Base-by-base conservation (phyloP, 2,797 vertebrate genomes). In the Dallia pectoralis region DNA sequence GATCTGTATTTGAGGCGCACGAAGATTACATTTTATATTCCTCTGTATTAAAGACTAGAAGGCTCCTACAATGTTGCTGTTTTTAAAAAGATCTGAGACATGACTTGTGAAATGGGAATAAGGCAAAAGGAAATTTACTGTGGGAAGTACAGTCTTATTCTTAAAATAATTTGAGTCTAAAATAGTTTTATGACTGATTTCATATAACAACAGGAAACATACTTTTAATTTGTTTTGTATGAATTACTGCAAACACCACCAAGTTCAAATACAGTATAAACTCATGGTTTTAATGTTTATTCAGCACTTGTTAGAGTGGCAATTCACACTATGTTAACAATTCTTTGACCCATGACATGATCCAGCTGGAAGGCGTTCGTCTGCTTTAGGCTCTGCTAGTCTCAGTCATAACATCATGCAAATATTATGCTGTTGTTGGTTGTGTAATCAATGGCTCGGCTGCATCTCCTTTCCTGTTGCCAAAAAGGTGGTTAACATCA, bases 281-380 rank as follows among this genome's bases (percentile, higher is more conserved):
- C 51, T 27, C 67, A 53, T 40, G 16, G 22, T 5, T 73, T 19
- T 5, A 25, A 29, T 84, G 70, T 86, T 87, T 86, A 84, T 85
- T 85, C 81, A 84, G 78, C 76, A 79, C 73, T 84, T 75, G 71
- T 76, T 74, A 75, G 66, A 66, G 73, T 85, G 73, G 72, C 36
- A 80, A 83, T 84, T 86, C 76, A 81, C 72, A 61, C 74, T n/a
- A 19, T 77, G 74, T 87, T 84, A 81, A 79, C 81, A 78, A 73
- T 81, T 77, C 70, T 78, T 80, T 85, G 82, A 78, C 81, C 78
- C 64, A 70, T 79, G 78, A 84, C 80, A 82, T 68, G 68, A 77
- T 87, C 82, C 85, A 89, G 85, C 84, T 87, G 87, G 76, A 87
- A 82, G 74, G 70, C 78, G 69, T 69, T 85, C 77, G 65, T 83